Conservation (phyloP, 35 echinoderm and acorn worm species). For the Ophiothrix spiculata region DNA sequence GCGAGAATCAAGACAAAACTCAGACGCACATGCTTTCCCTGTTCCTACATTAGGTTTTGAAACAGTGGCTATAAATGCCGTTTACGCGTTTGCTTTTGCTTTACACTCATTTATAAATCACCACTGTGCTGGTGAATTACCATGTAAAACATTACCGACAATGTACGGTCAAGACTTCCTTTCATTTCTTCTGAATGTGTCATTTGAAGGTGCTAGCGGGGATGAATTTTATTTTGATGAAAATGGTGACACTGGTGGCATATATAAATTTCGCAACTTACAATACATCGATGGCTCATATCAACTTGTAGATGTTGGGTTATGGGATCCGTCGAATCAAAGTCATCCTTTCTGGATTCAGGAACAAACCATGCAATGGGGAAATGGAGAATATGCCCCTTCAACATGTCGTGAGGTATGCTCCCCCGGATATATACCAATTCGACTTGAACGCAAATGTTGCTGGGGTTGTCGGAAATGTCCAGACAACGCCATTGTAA, state of each 20-base stretch:
- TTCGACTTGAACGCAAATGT: constrained; percentile 9
- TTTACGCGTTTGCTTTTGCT: constrained; percentile 22
- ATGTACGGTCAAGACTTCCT: constrained; percentile 9
- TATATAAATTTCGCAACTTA: constrained; percentile 19
- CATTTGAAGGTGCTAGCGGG: constrained; percentile 8
- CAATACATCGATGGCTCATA: not conserved
- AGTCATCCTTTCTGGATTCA: not conserved
- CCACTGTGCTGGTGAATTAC: not conserved
- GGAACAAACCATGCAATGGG: not conserved
- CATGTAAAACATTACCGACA: not conserved
- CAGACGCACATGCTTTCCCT: no score
- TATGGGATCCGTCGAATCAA: constrained; percentile 2
- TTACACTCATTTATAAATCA: constrained; percentile 6
- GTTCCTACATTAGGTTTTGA: not conserved
- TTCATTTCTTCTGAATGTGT: not conserved
- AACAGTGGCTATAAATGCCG: constrained; percentile 13
- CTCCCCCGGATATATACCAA: not conserved
- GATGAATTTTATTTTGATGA: constrained; percentile 21
- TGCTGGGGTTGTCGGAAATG: constrained; percentile 35
- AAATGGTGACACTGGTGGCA: constrained; percentile 30
- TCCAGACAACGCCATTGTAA: constrained; percentile 14
- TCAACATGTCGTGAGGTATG: constrained; percentile 32
- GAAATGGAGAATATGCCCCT: not conserved
- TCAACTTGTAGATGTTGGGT: not conserved
- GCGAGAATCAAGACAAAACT: not conserved